phyloP scores from a whole-genome alignment of 2,888 invertebrate genomes.

The Pediacus dermestoides region DNA sequence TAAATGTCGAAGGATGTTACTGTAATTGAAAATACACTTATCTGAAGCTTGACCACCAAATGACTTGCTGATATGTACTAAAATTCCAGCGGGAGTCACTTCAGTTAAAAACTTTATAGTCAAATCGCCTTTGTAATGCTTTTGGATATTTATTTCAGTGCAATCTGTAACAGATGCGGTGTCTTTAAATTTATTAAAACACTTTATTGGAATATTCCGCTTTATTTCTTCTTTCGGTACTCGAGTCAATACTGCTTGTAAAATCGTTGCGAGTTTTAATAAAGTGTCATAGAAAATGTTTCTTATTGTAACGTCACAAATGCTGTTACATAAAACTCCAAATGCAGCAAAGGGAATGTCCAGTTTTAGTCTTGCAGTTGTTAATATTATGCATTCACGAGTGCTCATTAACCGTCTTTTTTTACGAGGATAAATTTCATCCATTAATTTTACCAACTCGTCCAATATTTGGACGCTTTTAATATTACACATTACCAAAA shows the following conservation, averaged over 20 bases:
- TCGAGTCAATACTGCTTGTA: conserved; percentile 2
- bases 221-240: conserved; percentile 18
- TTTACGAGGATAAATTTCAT: conserved; percentile 4
- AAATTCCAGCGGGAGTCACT: conserved; percentile 29
- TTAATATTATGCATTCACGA: conserved; percentile 1
- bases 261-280: conserved; percentile 1
- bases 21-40: conserved; percentile 23
- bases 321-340: conserved; percentile 3
- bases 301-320: conserved; percentile 1
- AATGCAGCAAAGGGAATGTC: not conserved
- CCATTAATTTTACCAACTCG: conserved; percentile 3
- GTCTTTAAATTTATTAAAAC: conserved; percentile 28
- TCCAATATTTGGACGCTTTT: conserved; percentile 3
- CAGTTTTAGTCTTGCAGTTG: conserved; percentile 1
- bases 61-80: conserved; percentile 26
- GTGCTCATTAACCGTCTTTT: not conserved
- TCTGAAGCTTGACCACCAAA: conserved; percentile 31
- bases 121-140: conserved; percentile 24
- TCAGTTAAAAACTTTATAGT: conserved; percentile 31
- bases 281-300: conserved; percentile 3
- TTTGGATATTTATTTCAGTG: conserved; percentile 28
- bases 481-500: conserved; percentile 1
- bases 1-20: conserved; percentile 2
- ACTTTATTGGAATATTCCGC: conserved; percentile 27
- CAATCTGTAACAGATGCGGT: conserved; percentile 31